phyloP scores from a whole-genome alignment of 1,140 invertebrate genomes.

The Gryon sp. region DNA sequence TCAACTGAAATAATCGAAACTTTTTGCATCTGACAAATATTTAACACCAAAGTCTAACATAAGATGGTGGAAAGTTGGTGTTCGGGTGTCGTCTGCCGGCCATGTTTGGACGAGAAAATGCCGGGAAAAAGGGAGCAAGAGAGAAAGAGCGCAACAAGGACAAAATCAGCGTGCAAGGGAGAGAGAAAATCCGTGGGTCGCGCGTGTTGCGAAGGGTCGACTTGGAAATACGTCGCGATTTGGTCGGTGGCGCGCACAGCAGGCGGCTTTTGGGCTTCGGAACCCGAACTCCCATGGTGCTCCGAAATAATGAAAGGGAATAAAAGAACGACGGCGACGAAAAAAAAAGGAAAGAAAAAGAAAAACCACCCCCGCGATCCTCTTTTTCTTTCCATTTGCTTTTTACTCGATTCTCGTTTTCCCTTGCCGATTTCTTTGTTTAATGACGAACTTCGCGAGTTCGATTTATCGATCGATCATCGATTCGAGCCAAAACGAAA shows the following conservation, averaged over 20 bases:
- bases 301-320: slow-evolving; percentile 52
- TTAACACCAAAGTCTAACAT: neutral
- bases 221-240: slow-evolving; percentile 27
- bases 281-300: slow-evolving; percentile 45
- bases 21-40: neutral
- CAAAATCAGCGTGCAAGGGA: too few species aligned
- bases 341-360: too few species aligned
- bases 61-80: neutral
- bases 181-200: slow-evolving; percentile 4
- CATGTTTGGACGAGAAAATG: neutral
- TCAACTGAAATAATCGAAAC: too few species aligned
- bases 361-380: slow-evolving; percentile 18
- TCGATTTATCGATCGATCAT: slow-evolving; percentile 54
- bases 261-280: slow-evolving; percentile 24
- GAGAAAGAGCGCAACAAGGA: too few species aligned
- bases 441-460: too few species aligned
- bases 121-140: slow-evolving; percentile 1
- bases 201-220: neutral
- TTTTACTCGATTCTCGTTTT: slow-evolving; percentile 28
- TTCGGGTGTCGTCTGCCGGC: neutral
- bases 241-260: slow-evolving; percentile 7
- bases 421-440: neutral
- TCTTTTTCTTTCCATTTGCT: slow-evolving; percentile 2
- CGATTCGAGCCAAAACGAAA: slow-evolving; percentile 25
- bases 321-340: slow-evolving; percentile 43